Evolutionary conservation across 2,888 invertebrate genomes (phyloP).

Genomic region (Steromphala cineraria): DNA sequence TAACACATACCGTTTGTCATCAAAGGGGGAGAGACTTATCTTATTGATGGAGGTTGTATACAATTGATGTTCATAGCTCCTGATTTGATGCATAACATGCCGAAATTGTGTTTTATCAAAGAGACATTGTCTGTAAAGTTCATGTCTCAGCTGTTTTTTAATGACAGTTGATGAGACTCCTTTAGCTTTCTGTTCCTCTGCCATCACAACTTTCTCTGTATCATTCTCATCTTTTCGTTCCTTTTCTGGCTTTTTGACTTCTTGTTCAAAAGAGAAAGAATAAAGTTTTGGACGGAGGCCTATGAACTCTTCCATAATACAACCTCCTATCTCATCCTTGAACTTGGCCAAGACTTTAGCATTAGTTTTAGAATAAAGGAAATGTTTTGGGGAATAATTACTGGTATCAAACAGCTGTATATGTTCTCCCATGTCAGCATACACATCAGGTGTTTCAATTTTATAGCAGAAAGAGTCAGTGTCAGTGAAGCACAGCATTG

Average conservation of each 20-base stretch:
- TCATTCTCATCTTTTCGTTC: no score
- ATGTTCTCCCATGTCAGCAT: no score
- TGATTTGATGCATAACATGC: constrained; percentile 40
- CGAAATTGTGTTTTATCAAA: constrained; percentile 39
- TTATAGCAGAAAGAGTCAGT: no score
- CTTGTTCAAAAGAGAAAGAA: neutral
- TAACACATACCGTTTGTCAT: constrained; percentile 42
- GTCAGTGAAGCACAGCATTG: no score
- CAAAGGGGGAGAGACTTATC: no score
- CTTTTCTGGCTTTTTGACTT: no score
- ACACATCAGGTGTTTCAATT: no score
- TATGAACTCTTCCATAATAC: neutral
- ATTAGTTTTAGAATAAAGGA: neutral
- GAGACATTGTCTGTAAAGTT: constrained; percentile 32
- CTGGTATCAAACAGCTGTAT: no score
- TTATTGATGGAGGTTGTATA: constrained; percentile 42
- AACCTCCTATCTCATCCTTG: no score
- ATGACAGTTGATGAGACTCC: neutral
- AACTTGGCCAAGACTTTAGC: no score
- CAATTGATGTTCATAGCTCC: constrained; percentile 37
- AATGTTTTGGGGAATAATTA: neutral
- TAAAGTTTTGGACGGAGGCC: neutral
- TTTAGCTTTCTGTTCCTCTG: neutral
- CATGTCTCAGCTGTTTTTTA: no score
- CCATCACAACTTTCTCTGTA: no score